Conservation (phyloP, 2,888 invertebrate species). For the Ochlodes sylvanus region DNA sequence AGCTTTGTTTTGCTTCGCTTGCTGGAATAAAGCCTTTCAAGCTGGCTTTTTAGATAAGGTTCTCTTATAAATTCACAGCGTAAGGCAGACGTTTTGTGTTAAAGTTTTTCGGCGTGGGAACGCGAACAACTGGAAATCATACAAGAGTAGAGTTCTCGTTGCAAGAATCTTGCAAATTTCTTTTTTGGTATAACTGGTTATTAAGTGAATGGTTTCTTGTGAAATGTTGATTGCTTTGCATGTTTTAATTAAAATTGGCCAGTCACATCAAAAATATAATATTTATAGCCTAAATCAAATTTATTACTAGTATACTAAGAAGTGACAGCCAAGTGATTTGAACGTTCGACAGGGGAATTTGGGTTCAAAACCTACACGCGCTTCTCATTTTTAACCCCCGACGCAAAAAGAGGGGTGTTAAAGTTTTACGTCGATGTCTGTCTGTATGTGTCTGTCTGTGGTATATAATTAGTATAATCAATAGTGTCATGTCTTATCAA, state of each 20-base stretch:
- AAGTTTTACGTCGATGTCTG: too few species aligned
- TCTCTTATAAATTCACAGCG: constrained; percentile 78
- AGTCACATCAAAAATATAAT: too few species aligned
- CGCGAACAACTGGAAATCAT: constrained; percentile 70
- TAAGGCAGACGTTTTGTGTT: constrained; percentile 69
- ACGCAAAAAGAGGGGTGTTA: too few species aligned
- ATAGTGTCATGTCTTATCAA: too few species aligned
- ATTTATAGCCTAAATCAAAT: too few species aligned
- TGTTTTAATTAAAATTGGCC: background rate
- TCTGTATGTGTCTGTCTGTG: too few species aligned
- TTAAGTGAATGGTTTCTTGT: constrained; percentile 20
- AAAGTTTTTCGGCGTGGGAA: constrained; percentile 77
- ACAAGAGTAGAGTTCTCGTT: constrained; percentile 54
- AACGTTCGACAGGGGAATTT: too few species aligned
- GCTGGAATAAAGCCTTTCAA: constrained; percentile 75
- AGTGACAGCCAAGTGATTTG: too few species aligned
- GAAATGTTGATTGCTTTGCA: background rate
- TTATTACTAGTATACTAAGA: too few species aligned
- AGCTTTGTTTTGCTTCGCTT: constrained; percentile 83
- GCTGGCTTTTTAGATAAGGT: constrained; percentile 83
- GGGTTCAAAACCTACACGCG: too few species aligned
- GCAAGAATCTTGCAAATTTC: constrained; percentile 26
- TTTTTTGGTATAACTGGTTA: constrained; percentile 10
- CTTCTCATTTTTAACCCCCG: too few species aligned
- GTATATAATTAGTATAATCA: too few species aligned